These are phyloP conservation scores for Rhyzopertha dominica DNA, from an alignment of 1,140 invertebrate genomes.

Conservation along the genomic window DNA sequence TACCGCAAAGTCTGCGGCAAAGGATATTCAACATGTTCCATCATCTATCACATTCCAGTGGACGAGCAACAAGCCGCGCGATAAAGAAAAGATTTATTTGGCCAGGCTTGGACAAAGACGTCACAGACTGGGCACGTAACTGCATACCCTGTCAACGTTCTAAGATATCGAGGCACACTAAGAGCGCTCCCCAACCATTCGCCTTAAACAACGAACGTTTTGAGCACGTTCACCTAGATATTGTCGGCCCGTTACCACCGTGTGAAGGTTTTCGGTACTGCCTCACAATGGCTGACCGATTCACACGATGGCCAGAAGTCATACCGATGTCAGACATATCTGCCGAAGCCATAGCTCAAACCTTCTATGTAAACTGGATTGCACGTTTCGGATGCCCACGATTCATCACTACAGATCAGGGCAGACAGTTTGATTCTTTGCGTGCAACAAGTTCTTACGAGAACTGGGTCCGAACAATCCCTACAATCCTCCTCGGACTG, in stretches of 20 bases:
- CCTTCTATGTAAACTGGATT: conserved; percentile 37
- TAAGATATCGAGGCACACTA: conserved; percentile 34
- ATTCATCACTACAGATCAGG: conserved; percentile 44
- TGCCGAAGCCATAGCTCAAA: conserved; percentile 33
- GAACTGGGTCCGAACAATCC: too few relatives aligned
- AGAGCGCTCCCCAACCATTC: conserved; percentile 7
- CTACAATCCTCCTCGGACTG: too few relatives aligned
- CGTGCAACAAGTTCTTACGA: too few relatives aligned
- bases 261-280: conserved; percentile 38
- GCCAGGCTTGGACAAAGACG: conserved; percentile 31
- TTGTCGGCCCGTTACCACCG: conserved; percentile 47
- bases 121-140: conserved; percentile 16
- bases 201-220: conserved; percentile 13
- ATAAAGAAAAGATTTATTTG: conserved; percentile 23
- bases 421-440: conserved; percentile 45
- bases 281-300: conserved; percentile 47
- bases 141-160: conserved; percentile 34
- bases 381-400: conserved; percentile 40
- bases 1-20: conserved; percentile 21
- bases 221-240: conserved; percentile 48
- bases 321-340: conserved; percentile 39
- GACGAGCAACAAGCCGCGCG: conserved; percentile 18
- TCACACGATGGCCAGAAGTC: conserved; percentile 46
- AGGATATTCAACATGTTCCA: conserved; percentile 23
- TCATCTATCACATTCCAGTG: conserved; percentile 30